A percentile compares a stretch with the other conserved stretches of the same genome.
These are phyloP conservation scores for Sphaerophoria rueppellii DNA, from an alignment of 2,888 invertebrate genomes.

Conservation along the genomic window DNA sequence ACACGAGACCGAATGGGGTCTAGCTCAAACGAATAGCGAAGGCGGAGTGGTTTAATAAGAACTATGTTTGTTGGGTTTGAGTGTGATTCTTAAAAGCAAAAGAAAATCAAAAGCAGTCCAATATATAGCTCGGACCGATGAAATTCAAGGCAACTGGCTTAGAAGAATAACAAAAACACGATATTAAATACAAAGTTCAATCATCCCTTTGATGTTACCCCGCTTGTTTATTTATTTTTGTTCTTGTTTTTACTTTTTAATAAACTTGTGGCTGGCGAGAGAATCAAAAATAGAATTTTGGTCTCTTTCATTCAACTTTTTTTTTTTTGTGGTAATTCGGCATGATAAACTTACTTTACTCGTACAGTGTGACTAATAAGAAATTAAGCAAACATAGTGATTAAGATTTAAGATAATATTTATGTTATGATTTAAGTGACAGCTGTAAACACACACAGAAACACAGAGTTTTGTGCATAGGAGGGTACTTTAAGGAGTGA, in stretches of 20 bases:
- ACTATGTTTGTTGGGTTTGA: neutral
- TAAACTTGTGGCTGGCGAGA: slow-evolving; percentile 4
- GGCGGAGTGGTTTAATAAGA: neutral
- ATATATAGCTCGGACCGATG: slow-evolving; percentile 37
- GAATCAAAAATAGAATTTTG: slow-evolving; percentile 34
- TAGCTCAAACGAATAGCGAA: neutral
- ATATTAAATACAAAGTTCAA: slow-evolving; percentile 26
- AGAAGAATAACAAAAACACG: slow-evolving; percentile 11
- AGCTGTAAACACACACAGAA: neutral
- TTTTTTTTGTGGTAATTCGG: neutral
- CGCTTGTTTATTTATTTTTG: neutral
- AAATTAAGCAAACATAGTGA: slow-evolving; percentile 5
- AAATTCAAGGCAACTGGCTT: slow-evolving; percentile 21
- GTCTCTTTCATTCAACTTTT: slow-evolving; percentile 23
- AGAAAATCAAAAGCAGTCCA: neutral
- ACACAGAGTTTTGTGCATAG: neutral
- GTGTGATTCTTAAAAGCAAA: neutral
- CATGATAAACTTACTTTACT: neutral
- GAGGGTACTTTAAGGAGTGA: no score
- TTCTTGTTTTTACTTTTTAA: neutral
- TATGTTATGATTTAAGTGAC: slow-evolving; percentile 1
- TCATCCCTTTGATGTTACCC: slow-evolving; percentile 41
- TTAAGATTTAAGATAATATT: slow-evolving; percentile 11
- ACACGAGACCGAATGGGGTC: neutral
- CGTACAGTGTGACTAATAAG: slow-evolving; percentile 35